These are phyloP conservation scores for Caranx melampygus DNA, from an alignment of 2,113 vertebrate species.

Conservation along the genomic window DNA sequence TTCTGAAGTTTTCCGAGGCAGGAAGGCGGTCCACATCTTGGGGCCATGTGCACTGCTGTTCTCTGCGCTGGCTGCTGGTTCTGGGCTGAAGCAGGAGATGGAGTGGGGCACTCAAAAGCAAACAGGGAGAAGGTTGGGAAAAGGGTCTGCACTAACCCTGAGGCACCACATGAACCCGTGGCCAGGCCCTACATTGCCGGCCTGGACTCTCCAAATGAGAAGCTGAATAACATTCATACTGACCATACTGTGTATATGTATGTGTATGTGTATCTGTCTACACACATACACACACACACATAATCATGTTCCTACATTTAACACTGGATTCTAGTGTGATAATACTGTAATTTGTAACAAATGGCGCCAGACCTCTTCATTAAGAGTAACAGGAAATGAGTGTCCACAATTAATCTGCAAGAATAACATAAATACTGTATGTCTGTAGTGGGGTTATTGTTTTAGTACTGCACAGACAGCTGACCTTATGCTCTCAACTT, in stretches of 20 bases:
- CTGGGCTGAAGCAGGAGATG: conserved; percentile 32
- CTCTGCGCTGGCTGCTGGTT: conserved; percentile 38
- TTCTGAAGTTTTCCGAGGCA: conserved; percentile 60
- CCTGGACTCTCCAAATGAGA: conserved; percentile 33
- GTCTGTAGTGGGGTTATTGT: conserved; percentile 50
- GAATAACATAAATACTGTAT: conserved; percentile 58
- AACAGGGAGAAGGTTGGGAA: conserved; percentile 49
- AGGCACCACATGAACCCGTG: conserved; percentile 60
- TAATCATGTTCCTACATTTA: conserved; percentile 21
- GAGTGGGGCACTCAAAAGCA: conserved; percentile 62
- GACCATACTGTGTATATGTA: conserved; percentile 5
- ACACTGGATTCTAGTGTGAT: conserved; percentile 26
- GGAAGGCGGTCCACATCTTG: conserved; percentile 70
- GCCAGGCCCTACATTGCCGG: conserved; percentile 40
- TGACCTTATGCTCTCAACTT: conserved; percentile 45
- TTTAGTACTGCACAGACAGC: conserved; percentile 27
- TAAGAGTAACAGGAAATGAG: conserved; percentile 62
- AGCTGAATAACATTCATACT: conserved; percentile 17
- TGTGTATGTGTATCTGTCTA: not conserved
- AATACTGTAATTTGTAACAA: conserved; percentile 51
- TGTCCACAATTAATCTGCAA: conserved; percentile 56
- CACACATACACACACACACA: not conserved
- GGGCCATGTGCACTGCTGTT: conserved; percentile 65
- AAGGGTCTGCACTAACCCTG: conserved; percentile 46
- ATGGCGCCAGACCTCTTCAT: conserved; percentile 57